Base-by-base conservation (phyloP, 2,113 vertebrate species). In the Reinhardtius hippoglossoides region DNA sequence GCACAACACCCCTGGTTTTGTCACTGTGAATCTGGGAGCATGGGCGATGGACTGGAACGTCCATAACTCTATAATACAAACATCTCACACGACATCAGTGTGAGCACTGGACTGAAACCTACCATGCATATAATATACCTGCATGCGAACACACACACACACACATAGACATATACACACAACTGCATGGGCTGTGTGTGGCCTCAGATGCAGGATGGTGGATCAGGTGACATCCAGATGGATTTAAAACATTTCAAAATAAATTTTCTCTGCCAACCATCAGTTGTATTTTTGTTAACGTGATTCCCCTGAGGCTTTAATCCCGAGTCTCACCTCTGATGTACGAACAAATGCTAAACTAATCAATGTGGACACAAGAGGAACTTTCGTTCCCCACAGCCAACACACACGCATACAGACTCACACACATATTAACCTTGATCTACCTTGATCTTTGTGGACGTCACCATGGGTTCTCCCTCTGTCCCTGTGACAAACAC, bases 361-460 rank as follows among this genome's bases (percentile, higher is more conserved):
- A 70, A 84, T 76, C 55, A 68, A 54, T 67, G 52, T 57, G 42
- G 73, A 81, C 74, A 71, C 62, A 79, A 35, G 62, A 64, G 55
- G 71, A 79, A 66, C 68, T 68, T 73, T 81, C 24, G 4, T 67
- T 35, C 68, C 76, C 76, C 65, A 59, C 69, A 78, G 71, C 69
- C 44, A 72, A 61, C 16, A 69, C 69, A 46, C 21, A 54, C n/a
- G 60, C 21, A 72, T 5, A 31, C 31, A 26, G 60, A 31, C 31
- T 31, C 20, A 66, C 37, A 67, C 70, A 57, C 46, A 50, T 18
- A 50, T 18, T 83, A 85, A 90, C 87, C 88, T 90, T 88, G 82
- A 81, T 87, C 78, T 84, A 78, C 83, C 84, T 87, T 85, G 65
- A 74, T 84, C 71, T 88, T 68, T 59, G 57, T 65, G 63, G 55